A percentile compares a stretch with the other conserved stretches of the same genome.
phyloP scores from a whole-genome alignment of 2,113 vertebrate genomes.

The Monarcha castaneiventris region DNA sequence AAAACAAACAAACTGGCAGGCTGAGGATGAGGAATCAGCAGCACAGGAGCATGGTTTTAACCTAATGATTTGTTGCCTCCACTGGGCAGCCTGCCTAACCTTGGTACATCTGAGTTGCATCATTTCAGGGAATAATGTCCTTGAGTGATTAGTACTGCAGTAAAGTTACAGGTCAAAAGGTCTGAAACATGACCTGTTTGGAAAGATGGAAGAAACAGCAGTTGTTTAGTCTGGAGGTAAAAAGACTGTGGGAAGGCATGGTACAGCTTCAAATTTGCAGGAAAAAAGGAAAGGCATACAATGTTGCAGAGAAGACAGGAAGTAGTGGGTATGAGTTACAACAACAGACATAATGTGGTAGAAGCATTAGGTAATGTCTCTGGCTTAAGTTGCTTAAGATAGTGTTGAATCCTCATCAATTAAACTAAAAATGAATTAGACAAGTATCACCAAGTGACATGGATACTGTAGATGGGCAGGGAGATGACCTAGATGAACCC shows the following conservation, averaged over 20 bases:
- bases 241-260: neutral
- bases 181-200: conserved; percentile 6
- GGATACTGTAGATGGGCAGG: neutral
- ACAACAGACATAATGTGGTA: neutral
- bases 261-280: neutral
- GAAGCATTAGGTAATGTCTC: neutral
- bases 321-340: neutral
- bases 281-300: neutral
- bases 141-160: neutral
- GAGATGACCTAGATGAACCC: neutral
- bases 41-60: neutral
- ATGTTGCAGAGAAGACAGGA: neutral
- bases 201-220: neutral
- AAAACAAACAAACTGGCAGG: neutral
- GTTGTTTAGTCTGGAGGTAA: neutral
- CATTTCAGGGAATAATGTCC: neutral
- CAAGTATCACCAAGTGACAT: neutral
- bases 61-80: neutral
- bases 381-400: neutral
- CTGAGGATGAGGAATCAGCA: neutral
- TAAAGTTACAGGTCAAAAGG: neutral
- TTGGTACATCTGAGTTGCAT: neutral
- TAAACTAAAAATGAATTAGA: neutral
- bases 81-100: neutral
- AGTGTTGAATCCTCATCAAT: neutral